Evolutionary conservation across 2,113 vertebrate species (phyloP).

Genomic region (Hylia prasina): DNA sequence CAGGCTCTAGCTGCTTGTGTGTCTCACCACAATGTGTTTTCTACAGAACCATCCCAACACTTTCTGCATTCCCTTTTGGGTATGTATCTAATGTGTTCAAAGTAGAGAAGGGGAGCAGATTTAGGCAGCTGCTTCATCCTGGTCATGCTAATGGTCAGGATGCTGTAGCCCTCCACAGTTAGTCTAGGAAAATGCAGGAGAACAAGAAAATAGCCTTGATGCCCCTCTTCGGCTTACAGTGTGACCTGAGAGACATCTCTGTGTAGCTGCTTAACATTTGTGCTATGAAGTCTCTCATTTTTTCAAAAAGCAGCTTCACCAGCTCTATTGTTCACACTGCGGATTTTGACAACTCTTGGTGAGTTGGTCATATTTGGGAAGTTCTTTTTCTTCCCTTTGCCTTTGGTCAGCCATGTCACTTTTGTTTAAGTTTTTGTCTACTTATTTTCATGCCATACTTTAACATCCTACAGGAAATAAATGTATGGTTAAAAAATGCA

Average conservation of each 20-base stretch:
- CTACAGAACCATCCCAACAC: rapidly evolving
- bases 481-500: neutral
- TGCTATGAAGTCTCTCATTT: neutral
- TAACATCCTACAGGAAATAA: neutral
- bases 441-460: neutral
- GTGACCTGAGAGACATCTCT: neutral
- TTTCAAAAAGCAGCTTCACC: neutral
- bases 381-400: neutral
- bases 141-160: neutral
- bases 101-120: neutral
- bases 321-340: neutral
- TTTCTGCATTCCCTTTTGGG: neutral
- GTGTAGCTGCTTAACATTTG: neutral
- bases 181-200: neutral
- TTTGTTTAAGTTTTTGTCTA: neutral
- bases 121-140: neutral
- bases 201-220: neutral
- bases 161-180: neutral
- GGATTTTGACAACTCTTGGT: neutral
- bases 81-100: neutral
- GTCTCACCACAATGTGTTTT: neutral
- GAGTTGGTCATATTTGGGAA: neutral
- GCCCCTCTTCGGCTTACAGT: neutral
- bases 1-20: neutral
- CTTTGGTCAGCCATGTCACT: neutral